Percentiles rank a stretch among this genome's conserved stretches.
These are phyloP conservation scores for Numenius arquata DNA, from an alignment of 2,113 vertebrate species.

Conservation along the genomic window DNA sequence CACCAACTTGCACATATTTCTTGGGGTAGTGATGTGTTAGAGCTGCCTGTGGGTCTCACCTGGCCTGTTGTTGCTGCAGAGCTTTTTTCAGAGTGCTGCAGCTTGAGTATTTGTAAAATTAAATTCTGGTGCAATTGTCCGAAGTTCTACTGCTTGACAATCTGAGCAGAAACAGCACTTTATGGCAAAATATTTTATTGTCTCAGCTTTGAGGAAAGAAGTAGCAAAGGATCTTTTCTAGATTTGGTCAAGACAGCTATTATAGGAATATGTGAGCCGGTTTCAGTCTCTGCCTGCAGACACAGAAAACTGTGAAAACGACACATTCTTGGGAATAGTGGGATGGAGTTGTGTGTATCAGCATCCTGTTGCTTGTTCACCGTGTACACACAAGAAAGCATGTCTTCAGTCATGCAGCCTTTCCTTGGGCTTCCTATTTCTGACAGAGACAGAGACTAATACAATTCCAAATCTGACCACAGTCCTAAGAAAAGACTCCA, in stretches of 20 bases:
- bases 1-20: neutral
- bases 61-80: neutral
- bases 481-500: neutral
- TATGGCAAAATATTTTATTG: neutral
- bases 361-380: neutral
- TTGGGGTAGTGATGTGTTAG: fast-evolving
- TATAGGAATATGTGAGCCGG: neutral
- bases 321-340: neutral
- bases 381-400: fast-evolving
- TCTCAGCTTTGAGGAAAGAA: neutral
- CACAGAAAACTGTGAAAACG: neutral
- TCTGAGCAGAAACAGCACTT: neutral
- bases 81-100: neutral
- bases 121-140: neutral
- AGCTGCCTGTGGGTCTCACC: neutral
- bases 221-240: neutral
- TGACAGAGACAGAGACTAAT: neutral
- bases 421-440: neutral
- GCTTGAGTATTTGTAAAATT: neutral
- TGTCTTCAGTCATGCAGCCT: neutral
- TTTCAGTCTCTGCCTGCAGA: neutral
- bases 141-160: neutral
- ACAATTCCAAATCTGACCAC: neutral
- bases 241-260: neutral
- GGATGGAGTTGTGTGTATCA: neutral